phyloP scores from a whole-genome alignment of 2,113 vertebrate genomes.

The Nycticryphes semicollaris region DNA sequence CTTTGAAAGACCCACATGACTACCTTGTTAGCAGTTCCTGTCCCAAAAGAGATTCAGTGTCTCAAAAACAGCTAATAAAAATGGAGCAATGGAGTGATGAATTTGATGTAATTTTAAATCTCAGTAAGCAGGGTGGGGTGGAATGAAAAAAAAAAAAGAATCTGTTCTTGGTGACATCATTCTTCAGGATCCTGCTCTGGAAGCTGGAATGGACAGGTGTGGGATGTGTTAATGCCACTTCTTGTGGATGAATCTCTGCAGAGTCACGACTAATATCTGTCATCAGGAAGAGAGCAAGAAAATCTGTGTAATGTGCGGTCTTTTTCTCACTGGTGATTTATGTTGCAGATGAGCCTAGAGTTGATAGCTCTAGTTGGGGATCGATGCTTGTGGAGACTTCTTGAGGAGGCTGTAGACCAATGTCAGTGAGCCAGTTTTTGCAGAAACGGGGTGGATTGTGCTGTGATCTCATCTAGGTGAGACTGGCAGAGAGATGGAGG shows the following conservation, averaged over 20 bases:
- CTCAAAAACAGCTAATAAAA: not conserved
- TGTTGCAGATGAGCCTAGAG: not conserved
- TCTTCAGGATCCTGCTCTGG: not conserved
- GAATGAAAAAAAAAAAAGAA: not conserved
- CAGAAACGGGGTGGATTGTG: not conserved
- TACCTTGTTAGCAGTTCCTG: not conserved
- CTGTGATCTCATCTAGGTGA: not conserved
- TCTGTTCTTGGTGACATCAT: not conserved
- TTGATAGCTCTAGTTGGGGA: not conserved
- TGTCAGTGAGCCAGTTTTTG: not conserved
- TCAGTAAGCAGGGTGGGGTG: not conserved
- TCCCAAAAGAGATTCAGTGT: not conserved
- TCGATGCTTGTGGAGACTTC: accelerated
- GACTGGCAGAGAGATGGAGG: not conserved
- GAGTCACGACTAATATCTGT: not conserved
- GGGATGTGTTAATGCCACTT: not conserved
- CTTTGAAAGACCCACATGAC: slow-evolving; percentile 12
- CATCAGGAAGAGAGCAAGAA: not conserved
- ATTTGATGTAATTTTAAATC: slow-evolving; percentile 15
- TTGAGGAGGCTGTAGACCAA: not conserved
- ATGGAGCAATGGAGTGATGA: not conserved
- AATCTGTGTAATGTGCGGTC: not conserved
- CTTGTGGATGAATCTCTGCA: not conserved
- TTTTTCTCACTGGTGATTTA: not conserved
- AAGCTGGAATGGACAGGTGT: not conserved